Conservation (phyloP, 2,113 vertebrate species). For the Sphyrna mokarran region DNA sequence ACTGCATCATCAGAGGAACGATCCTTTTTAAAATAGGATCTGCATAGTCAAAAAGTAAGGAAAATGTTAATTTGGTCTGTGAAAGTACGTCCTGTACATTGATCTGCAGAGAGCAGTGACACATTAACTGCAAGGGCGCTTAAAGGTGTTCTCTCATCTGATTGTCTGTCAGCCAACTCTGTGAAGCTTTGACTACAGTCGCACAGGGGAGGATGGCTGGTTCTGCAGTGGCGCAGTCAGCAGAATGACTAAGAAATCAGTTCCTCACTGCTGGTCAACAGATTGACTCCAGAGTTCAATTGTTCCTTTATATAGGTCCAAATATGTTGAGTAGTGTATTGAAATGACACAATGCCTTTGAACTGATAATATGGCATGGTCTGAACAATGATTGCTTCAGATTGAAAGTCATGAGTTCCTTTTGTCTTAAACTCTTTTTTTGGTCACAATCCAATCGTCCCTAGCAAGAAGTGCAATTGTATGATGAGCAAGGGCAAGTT, state of each 20-base stretch:
- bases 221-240: background rate
- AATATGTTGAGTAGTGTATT: background rate
- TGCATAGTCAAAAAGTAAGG: background rate
- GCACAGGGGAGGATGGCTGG: background rate
- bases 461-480: background rate
- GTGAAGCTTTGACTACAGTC: background rate
- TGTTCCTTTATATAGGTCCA: background rate
- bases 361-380: background rate
- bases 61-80: background rate
- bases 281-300: background rate
- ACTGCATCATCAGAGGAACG: background rate
- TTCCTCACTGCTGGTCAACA: background rate
- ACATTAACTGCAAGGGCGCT: background rate
- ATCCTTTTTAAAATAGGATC: background rate
- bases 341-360: background rate
- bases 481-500: background rate
- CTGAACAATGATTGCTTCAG: background rate
- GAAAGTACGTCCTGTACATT: background rate
- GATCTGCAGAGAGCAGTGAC: background rate
- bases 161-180: conserved; percentile 3
- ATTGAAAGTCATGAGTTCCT: background rate
- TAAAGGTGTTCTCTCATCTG: background rate
- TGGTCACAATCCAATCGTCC: background rate
- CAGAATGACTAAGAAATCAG: background rate
- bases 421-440: background rate